Evolutionary conservation across 2,113 vertebrate species (phyloP).

Genomic region (Sinocyclocheilus anshuiensis): DNA sequence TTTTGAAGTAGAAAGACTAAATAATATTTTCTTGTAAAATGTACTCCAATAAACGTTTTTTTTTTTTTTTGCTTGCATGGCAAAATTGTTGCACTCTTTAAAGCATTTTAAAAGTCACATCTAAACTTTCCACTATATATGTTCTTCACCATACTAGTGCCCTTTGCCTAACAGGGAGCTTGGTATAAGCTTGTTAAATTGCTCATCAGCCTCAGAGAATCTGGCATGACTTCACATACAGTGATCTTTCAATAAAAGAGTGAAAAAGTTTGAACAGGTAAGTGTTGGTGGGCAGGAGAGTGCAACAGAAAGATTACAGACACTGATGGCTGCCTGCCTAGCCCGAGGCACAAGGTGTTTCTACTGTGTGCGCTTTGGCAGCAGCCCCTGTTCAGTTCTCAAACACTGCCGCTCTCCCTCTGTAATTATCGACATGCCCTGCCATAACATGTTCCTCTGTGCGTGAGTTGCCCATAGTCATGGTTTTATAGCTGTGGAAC

Average conservation of each 20-base stretch:
- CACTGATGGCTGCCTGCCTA: constrained; percentile 64
- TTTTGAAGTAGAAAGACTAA: neutral
- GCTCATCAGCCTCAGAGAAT: constrained; percentile 59
- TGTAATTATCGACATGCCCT: constrained; percentile 73
- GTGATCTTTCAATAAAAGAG: constrained; percentile 59
- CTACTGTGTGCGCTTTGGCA: constrained; percentile 73
- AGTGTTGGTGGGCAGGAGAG: constrained; percentile 44
- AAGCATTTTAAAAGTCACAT: neutral
- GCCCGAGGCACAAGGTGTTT: constrained; percentile 68
- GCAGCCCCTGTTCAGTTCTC: constrained; percentile 63
- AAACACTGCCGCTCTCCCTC: constrained; percentile 67
- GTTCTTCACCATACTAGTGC: constrained; percentile 28
- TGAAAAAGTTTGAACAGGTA: constrained; percentile 33
- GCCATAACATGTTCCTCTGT: constrained; percentile 73
- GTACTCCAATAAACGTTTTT: no score
- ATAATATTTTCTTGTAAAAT: no score
- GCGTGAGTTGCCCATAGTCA: constrained; percentile 60
- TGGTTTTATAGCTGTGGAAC: constrained; percentile 56
- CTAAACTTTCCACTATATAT: neutral
- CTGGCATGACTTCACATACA: constrained; percentile 62
- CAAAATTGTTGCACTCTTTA: no score
- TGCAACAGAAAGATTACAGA: constrained; percentile 55
- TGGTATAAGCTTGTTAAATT: constrained; percentile 62
- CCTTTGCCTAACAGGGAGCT: constrained; percentile 21
- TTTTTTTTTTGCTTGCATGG: no score